A percentile compares a stretch with the other conserved stretches of the same genome.
These are phyloP conservation scores for Myathropa florea DNA, from an alignment of 2,888 invertebrate species.

Conservation along the genomic window DNA sequence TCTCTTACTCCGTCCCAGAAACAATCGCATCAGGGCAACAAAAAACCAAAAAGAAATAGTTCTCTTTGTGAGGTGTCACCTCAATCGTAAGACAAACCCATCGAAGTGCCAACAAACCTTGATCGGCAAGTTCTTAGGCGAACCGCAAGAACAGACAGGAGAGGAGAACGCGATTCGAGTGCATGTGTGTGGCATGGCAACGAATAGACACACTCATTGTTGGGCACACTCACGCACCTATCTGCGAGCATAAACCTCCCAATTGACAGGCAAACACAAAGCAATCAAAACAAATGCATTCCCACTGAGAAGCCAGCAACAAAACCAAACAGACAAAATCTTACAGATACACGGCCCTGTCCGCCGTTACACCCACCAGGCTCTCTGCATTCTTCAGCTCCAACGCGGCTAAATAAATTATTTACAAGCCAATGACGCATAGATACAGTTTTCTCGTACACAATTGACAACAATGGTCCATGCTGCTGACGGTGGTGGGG, in stretches of 20 bases:
- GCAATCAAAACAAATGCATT: constrained; percentile 27
- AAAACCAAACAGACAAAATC: neutral
- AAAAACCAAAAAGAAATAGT: too few relatives aligned
- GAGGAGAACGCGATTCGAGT: neutral
- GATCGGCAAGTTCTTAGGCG: neutral
- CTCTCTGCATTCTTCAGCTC: constrained; percentile 19
- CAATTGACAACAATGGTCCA: constrained; percentile 54
- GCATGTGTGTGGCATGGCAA: neutral
- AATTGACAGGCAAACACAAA: constrained; percentile 12
- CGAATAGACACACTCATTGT: neutral
- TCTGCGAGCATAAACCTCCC: constrained; percentile 2
- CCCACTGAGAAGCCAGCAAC: neutral
- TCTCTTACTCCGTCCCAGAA: neutral
- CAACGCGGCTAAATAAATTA: constrained; percentile 38
- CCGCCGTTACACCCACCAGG: constrained; percentile 21
- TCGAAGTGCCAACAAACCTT: neutral
- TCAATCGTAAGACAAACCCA: neutral
- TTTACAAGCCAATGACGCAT: constrained; percentile 64
- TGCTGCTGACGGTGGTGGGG: neutral
- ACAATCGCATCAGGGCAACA: too few relatives aligned
- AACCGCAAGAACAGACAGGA: neutral
- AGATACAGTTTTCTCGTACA: constrained; percentile 44
- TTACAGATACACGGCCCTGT: constrained; percentile 11
- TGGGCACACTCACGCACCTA: neutral
- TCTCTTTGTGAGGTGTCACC: neutral